A percentile compares a stretch with the other conserved stretches of the same genome.
phyloP scores from a whole-genome alignment of 2,888 invertebrate genomes.

The Uropetala carovei region DNA sequence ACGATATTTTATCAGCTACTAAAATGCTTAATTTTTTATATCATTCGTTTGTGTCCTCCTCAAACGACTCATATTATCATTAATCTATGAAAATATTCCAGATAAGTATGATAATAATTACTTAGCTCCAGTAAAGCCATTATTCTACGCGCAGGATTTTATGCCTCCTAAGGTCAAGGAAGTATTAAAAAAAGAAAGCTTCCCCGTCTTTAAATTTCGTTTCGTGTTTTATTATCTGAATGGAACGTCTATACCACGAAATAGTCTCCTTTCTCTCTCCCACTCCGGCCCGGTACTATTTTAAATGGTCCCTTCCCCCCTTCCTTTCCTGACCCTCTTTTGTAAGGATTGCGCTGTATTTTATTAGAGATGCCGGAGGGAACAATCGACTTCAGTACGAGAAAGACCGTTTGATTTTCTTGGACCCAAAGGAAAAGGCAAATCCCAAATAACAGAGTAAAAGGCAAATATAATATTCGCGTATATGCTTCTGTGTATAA shows the following conservation, averaged over 20 bases:
- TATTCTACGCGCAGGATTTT: not conserved
- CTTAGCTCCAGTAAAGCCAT: too few relatives aligned
- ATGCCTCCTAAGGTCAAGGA: not conserved
- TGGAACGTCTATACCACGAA: not conserved
- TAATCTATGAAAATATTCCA: too few relatives aligned
- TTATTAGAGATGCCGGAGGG: not conserved
- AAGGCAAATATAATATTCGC: not conserved
- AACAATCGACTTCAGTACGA: not conserved
- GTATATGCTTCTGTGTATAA: too few relatives aligned
- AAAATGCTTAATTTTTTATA: too few relatives aligned
- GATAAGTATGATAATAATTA: too few relatives aligned
- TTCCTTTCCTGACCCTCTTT: not conserved
- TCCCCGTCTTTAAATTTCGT: not conserved
- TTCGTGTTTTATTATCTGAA: not conserved
- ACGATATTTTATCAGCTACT: too few relatives aligned
- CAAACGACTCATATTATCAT: too few relatives aligned
- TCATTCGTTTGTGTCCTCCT: too few relatives aligned
- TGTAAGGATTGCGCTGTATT: not conserved
- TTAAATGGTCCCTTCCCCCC: not conserved
- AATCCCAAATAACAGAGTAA: not conserved
- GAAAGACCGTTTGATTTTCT: not conserved
- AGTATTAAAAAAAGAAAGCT: not conserved
- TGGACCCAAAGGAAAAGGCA: not conserved
- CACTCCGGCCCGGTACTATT: not conserved
- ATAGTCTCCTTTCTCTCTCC: not conserved